These are phyloP conservation scores for Cyprinodon diabolis DNA, from an alignment of 2,797 vertebrate species.

Conservation along the genomic window DNA sequence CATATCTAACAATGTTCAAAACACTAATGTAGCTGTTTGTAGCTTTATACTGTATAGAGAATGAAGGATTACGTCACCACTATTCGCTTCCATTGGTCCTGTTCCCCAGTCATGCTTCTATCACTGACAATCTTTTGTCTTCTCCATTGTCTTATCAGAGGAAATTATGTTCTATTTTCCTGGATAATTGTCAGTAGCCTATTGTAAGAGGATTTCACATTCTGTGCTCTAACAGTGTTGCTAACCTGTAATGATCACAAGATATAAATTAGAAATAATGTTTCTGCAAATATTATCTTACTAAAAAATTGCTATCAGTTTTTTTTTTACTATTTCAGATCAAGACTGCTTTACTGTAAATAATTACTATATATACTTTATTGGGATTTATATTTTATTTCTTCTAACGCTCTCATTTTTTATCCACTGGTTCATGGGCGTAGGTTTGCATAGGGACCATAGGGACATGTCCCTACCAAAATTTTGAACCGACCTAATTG, in stretches of 20 bases:
- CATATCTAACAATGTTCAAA: conserved; percentile 55
- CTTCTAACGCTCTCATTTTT: neutral
- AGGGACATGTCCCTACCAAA: no score
- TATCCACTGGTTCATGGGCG: neutral
- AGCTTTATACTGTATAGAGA: conserved; percentile 57
- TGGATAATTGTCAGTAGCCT: conserved; percentile 20
- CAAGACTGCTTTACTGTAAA: neutral
- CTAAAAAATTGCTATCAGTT: neutral
- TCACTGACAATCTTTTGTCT: conserved; percentile 34
- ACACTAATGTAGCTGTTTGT: conserved; percentile 57
- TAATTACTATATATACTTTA: neutral
- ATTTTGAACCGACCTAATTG: no score
- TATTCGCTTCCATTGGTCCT: conserved; percentile 48
- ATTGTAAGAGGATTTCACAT: neutral
- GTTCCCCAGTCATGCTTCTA: conserved; percentile 45
- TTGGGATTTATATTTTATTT: neutral
- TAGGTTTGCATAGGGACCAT: no score
- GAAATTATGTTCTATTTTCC: conserved; percentile 30
- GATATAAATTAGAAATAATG: neutral
- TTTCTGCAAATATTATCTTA: neutral
- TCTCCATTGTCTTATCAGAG: conserved; percentile 44
- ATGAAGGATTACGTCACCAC: conserved; percentile 63
- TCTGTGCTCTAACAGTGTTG: neutral
- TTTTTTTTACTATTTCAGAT: neutral
- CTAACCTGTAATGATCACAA: neutral